phyloP scores from a whole-genome alignment of 1,140 invertebrate genomes.

The Cotesia glomerata region DNA sequence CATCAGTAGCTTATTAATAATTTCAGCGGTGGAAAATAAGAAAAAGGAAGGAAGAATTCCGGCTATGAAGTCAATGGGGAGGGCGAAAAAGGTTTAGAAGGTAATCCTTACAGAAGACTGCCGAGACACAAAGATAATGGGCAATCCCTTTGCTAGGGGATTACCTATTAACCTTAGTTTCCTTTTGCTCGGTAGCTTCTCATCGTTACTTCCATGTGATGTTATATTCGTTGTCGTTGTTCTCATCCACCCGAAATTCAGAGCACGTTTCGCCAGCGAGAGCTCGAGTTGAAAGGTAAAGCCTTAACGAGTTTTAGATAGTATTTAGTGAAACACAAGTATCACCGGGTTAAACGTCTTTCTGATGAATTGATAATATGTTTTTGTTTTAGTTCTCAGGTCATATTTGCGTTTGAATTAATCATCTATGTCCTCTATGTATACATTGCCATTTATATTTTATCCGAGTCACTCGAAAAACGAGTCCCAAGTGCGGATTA shows the following conservation, averaged over 20 bases:
- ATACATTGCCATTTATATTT: too few relatives aligned
- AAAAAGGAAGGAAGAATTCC: background rate
- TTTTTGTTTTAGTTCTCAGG: background rate
- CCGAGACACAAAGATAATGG: constrained; percentile 39
- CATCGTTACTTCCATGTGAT: constrained; percentile 1
- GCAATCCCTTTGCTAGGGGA: constrained; percentile 36
- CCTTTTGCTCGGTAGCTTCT: constrained; percentile 1
- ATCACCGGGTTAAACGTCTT: constrained; percentile 1
- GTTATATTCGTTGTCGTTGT: background rate
- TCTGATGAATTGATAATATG: constrained; percentile 23
- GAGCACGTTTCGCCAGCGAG: constrained; percentile 19
- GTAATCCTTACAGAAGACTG: constrained; percentile 29
- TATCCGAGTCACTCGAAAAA: too few relatives aligned
- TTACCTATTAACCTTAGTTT: constrained; percentile 38
- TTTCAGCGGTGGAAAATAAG: background rate
- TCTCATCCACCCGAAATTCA: constrained; percentile 17
- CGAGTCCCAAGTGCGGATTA: too few relatives aligned
- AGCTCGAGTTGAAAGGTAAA: constrained; percentile 22
- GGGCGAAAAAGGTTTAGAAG: constrained; percentile 16
- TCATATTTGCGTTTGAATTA: background rate
- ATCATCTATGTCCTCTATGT: background rate
- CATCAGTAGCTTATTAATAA: background rate
- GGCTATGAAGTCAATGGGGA: background rate
- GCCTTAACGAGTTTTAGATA: constrained; percentile 35
- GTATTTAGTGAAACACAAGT: constrained; percentile 24